Evolutionary conservation across 2,888 invertebrate genomes (phyloP).

Genomic region (Coelinius sp.): DNA sequence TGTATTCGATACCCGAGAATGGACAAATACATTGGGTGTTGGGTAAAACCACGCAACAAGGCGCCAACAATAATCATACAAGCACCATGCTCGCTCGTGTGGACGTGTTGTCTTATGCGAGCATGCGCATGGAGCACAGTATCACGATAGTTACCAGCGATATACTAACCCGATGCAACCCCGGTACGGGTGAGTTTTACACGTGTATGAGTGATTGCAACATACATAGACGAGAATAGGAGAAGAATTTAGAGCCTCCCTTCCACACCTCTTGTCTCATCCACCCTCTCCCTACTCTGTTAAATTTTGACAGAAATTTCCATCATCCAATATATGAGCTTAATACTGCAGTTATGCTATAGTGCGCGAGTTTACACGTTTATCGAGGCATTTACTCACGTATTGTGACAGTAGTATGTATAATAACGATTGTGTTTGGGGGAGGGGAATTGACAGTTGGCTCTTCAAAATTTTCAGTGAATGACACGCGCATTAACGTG

Average conservation of each 20-base stretch:
- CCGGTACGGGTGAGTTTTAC: slow-evolving; percentile 5
- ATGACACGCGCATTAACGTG: slow-evolving; percentile 66
- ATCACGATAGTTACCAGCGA: neutral
- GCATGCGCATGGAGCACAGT: slow-evolving; percentile 16
- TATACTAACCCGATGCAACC: neutral
- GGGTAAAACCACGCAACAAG: slow-evolving; percentile 19
- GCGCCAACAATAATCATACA: slow-evolving; percentile 27
- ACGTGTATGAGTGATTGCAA: slow-evolving; percentile 31
- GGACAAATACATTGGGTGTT: slow-evolving; percentile 25
- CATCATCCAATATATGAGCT: neutral
- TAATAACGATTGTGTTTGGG: slow-evolving; percentile 16
- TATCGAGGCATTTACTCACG: slow-evolving; percentile 5
- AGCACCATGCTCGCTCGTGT: slow-evolving; percentile 14
- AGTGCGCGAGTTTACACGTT: slow-evolving; percentile 3
- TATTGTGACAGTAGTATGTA: slow-evolving; percentile 2
- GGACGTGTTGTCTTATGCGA: slow-evolving; percentile 23
- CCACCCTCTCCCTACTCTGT: neutral
- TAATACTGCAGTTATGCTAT: neutral
- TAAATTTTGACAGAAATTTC: neutral
- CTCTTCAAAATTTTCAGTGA: slow-evolving; percentile 44
- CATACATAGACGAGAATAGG: neutral
- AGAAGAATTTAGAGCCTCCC: neutral
- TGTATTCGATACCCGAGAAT: slow-evolving; percentile 1
- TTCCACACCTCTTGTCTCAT: neutral
- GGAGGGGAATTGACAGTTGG: slow-evolving; percentile 56